Conservation (phyloP, 2,113 vertebrate genomes). For the Suricata suricatta region DNA sequence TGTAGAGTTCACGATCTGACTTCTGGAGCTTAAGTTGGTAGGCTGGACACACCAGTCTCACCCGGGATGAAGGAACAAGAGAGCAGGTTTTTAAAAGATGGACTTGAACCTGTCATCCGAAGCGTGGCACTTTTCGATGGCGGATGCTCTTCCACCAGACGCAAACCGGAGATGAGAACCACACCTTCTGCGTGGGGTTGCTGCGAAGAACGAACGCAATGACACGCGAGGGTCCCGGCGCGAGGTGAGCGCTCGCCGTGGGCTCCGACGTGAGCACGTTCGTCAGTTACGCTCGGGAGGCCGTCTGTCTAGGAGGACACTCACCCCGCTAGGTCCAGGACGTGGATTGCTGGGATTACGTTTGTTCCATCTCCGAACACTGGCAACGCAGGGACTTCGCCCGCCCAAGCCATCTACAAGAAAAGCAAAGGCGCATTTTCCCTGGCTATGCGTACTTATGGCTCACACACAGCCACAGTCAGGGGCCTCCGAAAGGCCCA, state of each 20-base stretch:
- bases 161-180: background rate
- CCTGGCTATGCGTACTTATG: rapidly evolving
- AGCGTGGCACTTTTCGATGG: background rate
- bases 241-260: background rate
- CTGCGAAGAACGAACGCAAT: background rate
- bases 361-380: slow-evolving; percentile 93
- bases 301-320: background rate
- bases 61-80: background rate
- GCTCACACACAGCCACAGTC: rapidly evolving
- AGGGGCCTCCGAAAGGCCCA: background rate
- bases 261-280: rapidly evolving
- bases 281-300: background rate
- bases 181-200: background rate
- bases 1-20: background rate
- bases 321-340: slow-evolving; percentile 92
- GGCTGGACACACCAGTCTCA: background rate
- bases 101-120: background rate
- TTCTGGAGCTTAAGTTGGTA: background rate
- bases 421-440: background rate
- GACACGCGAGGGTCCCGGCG: background rate
- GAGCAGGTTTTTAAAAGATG: background rate
- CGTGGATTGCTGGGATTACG: slow-evolving; percentile 91
- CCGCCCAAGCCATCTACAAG: slow-evolving; percentile 89
- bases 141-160: background rate
- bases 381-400: slow-evolving; percentile 84